These are phyloP conservation scores for Chrysopilus asiliformis DNA, from an alignment of 2,888 invertebrate genomes.

Conservation along the genomic window DNA sequence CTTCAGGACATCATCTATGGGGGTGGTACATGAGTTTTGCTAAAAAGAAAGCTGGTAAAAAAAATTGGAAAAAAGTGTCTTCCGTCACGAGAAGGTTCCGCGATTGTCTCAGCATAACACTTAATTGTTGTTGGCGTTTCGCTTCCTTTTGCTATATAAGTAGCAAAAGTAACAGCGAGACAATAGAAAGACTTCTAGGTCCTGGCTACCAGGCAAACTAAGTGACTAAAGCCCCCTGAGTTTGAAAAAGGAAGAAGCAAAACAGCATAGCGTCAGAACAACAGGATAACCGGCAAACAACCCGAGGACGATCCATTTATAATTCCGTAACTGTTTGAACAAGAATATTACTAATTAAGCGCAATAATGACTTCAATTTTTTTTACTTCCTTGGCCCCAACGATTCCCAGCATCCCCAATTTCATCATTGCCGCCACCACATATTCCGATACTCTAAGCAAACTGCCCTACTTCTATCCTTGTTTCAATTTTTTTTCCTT, in stretches of 20 bases:
- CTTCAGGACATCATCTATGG: too few relatives aligned
- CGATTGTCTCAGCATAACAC: slow-evolving; percentile 10
- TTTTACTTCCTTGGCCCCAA: slow-evolving; percentile 11
- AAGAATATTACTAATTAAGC: slow-evolving; percentile 16
- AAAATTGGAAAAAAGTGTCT: slow-evolving; percentile 4
- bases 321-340: slow-evolving; percentile 16
- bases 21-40: too few relatives aligned
- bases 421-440: slow-evolving; percentile 3
- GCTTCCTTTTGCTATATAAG: too few relatives aligned
- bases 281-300: slow-evolving; percentile 12
- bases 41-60: neutral
- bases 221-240: too few relatives aligned
- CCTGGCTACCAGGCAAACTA: too few relatives aligned
- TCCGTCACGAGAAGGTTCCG: slow-evolving; percentile 8
- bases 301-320: slow-evolving; percentile 14
- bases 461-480: neutral
- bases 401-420: too few relatives aligned
- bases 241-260: neutral
- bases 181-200: slow-evolving; percentile 3
- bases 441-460: too few relatives aligned
- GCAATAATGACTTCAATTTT: slow-evolving; percentile 14
- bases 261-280: slow-evolving; percentile 1
- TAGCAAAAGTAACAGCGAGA: too few relatives aligned
- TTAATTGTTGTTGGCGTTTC: slow-evolving; percentile 12
- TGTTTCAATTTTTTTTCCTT: too few relatives aligned